Evolutionary conservation across 2,113 vertebrate genomes (phyloP).

Genomic region (Oenanthe oenanthe): DNA sequence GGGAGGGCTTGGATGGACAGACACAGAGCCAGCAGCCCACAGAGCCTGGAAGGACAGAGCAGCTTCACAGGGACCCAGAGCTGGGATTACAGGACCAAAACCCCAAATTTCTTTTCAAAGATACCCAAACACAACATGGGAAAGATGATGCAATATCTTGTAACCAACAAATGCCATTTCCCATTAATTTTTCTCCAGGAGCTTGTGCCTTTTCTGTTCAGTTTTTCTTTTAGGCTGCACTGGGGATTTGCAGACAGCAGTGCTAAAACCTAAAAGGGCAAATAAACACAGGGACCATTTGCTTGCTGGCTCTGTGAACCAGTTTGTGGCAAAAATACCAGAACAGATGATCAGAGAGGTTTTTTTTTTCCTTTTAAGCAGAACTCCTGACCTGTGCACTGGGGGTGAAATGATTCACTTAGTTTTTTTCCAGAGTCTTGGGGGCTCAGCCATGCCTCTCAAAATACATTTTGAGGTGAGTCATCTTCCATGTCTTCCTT

Average conservation of each 20-base stretch:
- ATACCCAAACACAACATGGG: not conserved
- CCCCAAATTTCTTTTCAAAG: not conserved
- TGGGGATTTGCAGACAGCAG: not conserved
- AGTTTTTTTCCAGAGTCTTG: not conserved
- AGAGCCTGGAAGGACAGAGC: rapidly evolving
- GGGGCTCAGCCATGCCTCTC: not conserved
- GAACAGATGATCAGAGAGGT: conserved; percentile 10
- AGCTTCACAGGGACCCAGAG: too few relatives aligned
- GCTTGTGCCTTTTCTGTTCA: not conserved
- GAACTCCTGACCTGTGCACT: conserved; percentile 11
- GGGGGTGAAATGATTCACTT: conserved; percentile 39
- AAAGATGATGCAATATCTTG: not conserved
- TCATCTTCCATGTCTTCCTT: not conserved
- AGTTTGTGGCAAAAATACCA: conserved; percentile 21
- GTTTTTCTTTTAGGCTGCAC: not conserved
- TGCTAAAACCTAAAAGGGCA: conserved; percentile 30
- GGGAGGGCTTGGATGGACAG: not conserved
- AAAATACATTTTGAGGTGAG: not conserved
- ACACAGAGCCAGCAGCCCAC: not conserved
- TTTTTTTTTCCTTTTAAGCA: conserved; percentile 3
- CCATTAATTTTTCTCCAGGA: not conserved
- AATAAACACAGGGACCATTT: conserved; percentile 16
- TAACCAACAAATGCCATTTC: not conserved
- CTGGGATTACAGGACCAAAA: not conserved
- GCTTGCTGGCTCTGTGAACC: not conserved